phyloP scores from a whole-genome alignment of 2,888 invertebrate species.

The Apantesis nais region DNA sequence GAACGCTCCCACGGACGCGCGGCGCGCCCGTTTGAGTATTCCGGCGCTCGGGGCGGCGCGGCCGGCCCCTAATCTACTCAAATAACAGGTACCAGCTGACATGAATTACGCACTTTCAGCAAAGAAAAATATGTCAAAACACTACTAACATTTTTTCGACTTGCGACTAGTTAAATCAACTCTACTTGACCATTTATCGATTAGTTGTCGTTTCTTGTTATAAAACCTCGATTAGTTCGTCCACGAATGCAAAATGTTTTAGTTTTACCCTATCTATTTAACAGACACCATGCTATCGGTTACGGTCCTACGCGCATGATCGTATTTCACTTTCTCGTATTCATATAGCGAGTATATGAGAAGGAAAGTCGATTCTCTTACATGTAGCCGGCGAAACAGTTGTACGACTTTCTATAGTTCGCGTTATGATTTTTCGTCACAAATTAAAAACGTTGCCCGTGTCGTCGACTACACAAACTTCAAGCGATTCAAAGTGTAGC shows the following conservation, averaged over 20 bases:
- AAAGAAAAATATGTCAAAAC: constrained; percentile 87
- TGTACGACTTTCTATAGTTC: constrained; percentile 34
- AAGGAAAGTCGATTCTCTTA: constrained; percentile 62
- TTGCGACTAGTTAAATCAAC: constrained; percentile 87
- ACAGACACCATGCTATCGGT: constrained; percentile 68
- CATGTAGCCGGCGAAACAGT: constrained; percentile 54
- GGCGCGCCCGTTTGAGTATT: constrained; percentile 72
- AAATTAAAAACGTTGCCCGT: constrained; percentile 39
- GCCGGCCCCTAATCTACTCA: constrained; percentile 60
- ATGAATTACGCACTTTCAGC: constrained; percentile 87
- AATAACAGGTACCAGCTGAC: constrained; percentile 82
- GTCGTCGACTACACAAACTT: constrained; percentile 54
- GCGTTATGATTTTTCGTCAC: constrained; percentile 15
- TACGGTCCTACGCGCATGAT: constrained; percentile 51
- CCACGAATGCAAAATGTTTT: constrained; percentile 83
- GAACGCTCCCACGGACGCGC: constrained; percentile 72
- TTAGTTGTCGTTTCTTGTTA: constrained; percentile 74
- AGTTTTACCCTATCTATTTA: constrained; percentile 74
- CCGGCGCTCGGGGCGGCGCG: constrained; percentile 61
- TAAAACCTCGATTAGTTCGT: constrained; percentile 78
- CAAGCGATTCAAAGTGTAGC: constrained; percentile 65
- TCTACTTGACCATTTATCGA: constrained; percentile 85
- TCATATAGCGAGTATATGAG: constrained; percentile 78
- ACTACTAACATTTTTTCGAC: constrained; percentile 85
- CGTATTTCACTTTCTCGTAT: constrained; percentile 56